Conservation (phyloP, 2,888 invertebrate species). For the Eutolmus rufibarbis region DNA sequence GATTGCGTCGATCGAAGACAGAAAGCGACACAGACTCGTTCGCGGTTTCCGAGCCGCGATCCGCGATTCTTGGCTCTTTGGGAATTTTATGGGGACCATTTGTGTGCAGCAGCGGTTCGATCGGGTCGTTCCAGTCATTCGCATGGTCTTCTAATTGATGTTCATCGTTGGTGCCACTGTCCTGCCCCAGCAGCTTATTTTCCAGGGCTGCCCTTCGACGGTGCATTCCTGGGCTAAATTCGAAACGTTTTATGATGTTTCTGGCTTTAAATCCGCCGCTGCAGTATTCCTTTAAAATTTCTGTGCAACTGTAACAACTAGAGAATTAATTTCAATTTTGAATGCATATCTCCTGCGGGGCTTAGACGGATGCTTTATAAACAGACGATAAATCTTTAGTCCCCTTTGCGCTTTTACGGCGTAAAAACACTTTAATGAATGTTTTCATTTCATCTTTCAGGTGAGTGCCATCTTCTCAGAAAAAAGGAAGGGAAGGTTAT, state of each 20-base stretch:
- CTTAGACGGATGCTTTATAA: not conserved
- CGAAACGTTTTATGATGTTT: not conserved
- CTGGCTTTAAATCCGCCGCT: not conserved
- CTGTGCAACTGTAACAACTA: not conserved
- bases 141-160: not conserved
- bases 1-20: not conserved
- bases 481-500: not conserved
- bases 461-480: not conserved
- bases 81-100: not conserved
- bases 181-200: not conserved
- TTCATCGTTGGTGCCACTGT: not conserved
- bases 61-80: not conserved
- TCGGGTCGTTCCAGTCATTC: not conserved
- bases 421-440: not conserved
- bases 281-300: not conserved
- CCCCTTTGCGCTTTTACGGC: not conserved
- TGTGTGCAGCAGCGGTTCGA: not conserved
- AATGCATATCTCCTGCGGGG: not conserved
- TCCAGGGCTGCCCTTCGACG: not conserved
- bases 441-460: constrained; percentile 12
- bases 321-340: not conserved
- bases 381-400: not conserved
- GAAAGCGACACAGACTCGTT: not conserved
- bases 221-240: not conserved
- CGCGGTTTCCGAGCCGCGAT: not conserved